Conservation (phyloP, 2,113 vertebrate species). For the Ploceus nigricollis region DNA sequence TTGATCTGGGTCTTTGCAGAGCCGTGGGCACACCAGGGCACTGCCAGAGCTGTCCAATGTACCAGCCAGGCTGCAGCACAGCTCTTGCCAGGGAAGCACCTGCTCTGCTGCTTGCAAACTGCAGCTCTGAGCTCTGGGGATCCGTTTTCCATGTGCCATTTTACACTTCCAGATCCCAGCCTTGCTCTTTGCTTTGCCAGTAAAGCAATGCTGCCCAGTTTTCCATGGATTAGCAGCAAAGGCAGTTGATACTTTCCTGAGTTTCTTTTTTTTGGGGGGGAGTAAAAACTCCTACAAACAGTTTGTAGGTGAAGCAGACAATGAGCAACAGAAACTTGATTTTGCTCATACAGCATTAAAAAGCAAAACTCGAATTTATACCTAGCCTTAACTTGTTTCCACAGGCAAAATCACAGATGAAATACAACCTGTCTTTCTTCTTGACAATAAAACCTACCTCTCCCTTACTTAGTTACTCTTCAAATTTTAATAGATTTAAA, state of each 20-base stretch:
- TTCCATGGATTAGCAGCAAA: background rate
- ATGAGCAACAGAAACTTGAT: background rate
- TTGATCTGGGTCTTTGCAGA: background rate
- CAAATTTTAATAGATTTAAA: background rate
- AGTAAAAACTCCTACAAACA: background rate
- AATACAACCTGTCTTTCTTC: background rate
- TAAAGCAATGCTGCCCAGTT: accelerated
- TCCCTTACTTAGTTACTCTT: background rate
- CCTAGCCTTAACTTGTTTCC: background rate
- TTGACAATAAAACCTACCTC: background rate
- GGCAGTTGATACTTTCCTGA: background rate
- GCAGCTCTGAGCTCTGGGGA: background rate
- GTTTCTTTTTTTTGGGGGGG: background rate
- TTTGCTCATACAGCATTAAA: background rate
- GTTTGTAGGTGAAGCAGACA: background rate
- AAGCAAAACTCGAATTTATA: background rate
- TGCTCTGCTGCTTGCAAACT: background rate
- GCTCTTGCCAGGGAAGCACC: background rate
- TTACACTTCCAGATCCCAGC: background rate
- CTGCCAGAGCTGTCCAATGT: background rate
- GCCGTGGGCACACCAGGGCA: accelerated
- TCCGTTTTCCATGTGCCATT: background rate
- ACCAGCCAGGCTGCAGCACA: accelerated
- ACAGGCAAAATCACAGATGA: background rate
- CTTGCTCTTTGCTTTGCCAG: background rate